Percentiles rank a stretch among this genome's conserved stretches.
Conservation (phyloP, 2,888 invertebrate species). For the Chymomyza fuscimana region DNA sequence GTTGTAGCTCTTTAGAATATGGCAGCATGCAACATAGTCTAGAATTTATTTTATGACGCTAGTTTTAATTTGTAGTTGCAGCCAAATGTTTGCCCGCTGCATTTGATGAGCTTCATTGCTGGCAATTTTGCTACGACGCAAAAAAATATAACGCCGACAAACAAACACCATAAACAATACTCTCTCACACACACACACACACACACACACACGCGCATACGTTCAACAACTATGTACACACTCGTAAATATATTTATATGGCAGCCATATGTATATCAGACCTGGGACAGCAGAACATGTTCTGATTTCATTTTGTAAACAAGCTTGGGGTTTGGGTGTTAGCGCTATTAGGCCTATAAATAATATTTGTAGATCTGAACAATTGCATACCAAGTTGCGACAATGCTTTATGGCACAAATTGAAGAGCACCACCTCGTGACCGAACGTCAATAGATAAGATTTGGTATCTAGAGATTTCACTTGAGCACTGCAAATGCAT, state of each 20-base stretch:
- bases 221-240: slow-evolving; percentile 6
- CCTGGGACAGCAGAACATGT: slow-evolving; percentile 23
- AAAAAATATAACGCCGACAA: slow-evolving; percentile 35
- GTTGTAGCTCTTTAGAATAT: too few species aligned
- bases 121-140: slow-evolving; percentile 55
- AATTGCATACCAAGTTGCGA: not conserved
- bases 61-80: slow-evolving; percentile 49
- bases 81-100: slow-evolving; percentile 51
- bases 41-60: slow-evolving; percentile 18
- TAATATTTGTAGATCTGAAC: not conserved
- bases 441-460: not conserved
- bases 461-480: not conserved
- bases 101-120: slow-evolving; percentile 41
- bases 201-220: slow-evolving; percentile 9
- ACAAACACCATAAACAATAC: slow-evolving; percentile 45
- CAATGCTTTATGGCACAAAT: not conserved
- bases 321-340: slow-evolving; percentile 7
- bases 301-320: slow-evolving; percentile 32
- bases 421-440: slow-evolving; percentile 6
- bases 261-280: slow-evolving; percentile 24
- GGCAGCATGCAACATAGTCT: not conserved
- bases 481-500: slow-evolving; percentile 16
- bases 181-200: slow-evolving; percentile 13
- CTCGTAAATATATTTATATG: slow-evolving; percentile 9
- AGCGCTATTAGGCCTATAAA: slow-evolving; percentile 31